Percentiles rank a stretch among this genome's conserved stretches.
These are phyloP conservation scores for Girardinichthys multiradiatus DNA, from an alignment of 2,113 vertebrate species.

Conservation along the genomic window DNA sequence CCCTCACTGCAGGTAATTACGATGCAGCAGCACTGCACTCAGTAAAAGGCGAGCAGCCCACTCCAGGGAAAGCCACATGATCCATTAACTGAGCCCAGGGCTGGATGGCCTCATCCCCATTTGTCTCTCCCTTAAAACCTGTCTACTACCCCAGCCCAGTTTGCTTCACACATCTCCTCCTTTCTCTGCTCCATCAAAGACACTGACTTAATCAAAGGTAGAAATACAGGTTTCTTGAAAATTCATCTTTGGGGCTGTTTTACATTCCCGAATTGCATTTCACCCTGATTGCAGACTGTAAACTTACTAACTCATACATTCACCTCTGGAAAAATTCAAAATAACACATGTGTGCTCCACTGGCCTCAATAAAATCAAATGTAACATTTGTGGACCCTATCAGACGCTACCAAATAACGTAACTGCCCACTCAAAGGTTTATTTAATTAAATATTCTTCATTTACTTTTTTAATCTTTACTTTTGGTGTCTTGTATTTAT, in stretches of 20 bases:
- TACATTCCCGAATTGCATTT: constrained; percentile 54
- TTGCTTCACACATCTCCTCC: constrained; percentile 16
- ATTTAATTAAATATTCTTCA: constrained; percentile 31
- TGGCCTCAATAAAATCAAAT: constrained; percentile 58
- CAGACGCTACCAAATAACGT: constrained; percentile 41
- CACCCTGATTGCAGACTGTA: constrained; percentile 19
- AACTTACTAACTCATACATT: constrained; percentile 39
- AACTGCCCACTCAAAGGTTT: constrained; percentile 38
- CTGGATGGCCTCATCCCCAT: constrained; percentile 67
- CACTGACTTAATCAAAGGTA: constrained; percentile 19
- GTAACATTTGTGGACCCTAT: constrained; percentile 52
- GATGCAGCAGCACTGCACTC: constrained; percentile 47
- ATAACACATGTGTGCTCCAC: constrained; percentile 53
- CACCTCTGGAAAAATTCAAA: constrained; percentile 34
- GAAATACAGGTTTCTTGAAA: constrained; percentile 23
- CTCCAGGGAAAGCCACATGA: constrained; percentile 65
- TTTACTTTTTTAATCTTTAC: constrained; percentile 37
- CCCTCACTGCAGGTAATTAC: constrained; percentile 68
- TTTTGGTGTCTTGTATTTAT: too few relatives aligned
- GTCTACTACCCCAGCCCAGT: constrained; percentile 22
- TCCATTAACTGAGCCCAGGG: constrained; percentile 72
- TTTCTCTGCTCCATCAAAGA: constrained; percentile 29
- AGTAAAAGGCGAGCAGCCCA: constrained; percentile 50
- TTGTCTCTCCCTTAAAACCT: constrained; percentile 61
- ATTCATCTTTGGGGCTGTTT: constrained; percentile 31